Base-by-base conservation (phyloP, 2,888 invertebrate genomes). In the Trissoscelio sp. region DNA sequence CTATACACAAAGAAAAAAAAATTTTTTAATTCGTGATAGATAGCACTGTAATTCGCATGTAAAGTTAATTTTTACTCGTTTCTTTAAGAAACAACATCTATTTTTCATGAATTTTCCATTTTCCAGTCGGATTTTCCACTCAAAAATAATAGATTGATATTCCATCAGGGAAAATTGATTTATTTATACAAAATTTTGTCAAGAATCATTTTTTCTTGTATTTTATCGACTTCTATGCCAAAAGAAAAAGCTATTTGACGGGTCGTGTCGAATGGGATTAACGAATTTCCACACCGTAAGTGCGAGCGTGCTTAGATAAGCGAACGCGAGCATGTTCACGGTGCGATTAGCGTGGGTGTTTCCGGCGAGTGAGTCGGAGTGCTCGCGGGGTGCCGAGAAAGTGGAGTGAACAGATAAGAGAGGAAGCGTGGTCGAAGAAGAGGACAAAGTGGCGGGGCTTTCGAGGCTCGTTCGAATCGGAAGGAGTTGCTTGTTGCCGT, bases 391-490 rank as follows among this genome's bases (percentile, higher is more conserved):
- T 53, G 51, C 37, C 31, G 73, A 79, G 57, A 66, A 75, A 80
- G 77, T 79, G 75, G 83, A 82, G 82, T 83, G 82, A 82, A 73
- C 46, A 57, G 53, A 72, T 66, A 57, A 79, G 16, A 69, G 51
- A 48, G 9, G 70, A 73, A 55, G 42, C 37, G 44, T 6, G 72
- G 14, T 18, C 34, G 34, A 34, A 34, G 73, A 67, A 48, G 60
- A 80, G 55, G 78, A 58, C 75, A 74, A 37, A 57, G 53, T 22
- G 11, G 12, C 9, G 53, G 7, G 18, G 51, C 79, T 80, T 69
- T 34, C 80, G 80, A 83, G 83, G 79, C n/a, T n/a, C n/a, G n/a
- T 83, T 87, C 86, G 90, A 87, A 9, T 89, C 90, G 90, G 90
- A 90, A 90, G 89, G 88, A 34, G 34, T 34, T 34, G 7, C 34